Evolutionary conservation across 1,140 invertebrate species (phyloP).

Genomic region (Whitmania pigra): DNA sequence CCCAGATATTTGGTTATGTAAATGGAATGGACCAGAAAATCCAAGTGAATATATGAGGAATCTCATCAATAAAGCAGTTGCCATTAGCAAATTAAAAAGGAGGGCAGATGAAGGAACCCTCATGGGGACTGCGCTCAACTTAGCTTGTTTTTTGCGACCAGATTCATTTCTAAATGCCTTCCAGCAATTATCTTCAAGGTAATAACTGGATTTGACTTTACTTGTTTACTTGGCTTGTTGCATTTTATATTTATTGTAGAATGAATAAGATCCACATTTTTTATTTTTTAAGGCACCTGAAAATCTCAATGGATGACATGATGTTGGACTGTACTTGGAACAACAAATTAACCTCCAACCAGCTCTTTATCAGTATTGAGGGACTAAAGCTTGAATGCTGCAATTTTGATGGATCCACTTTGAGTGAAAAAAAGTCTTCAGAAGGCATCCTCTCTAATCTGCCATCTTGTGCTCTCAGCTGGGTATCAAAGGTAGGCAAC

Average conservation of each 20-base stretch:
- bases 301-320: slow-evolving; percentile 52
- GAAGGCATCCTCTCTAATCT: slow-evolving; percentile 50
- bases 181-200: slow-evolving; percentile 64
- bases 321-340: slow-evolving; percentile 46
- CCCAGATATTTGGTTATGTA: slow-evolving; percentile 56
- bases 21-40: slow-evolving; percentile 66
- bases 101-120: slow-evolving; percentile 35
- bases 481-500: slow-evolving; percentile 51
- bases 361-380: slow-evolving; percentile 43
- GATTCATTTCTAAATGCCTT: slow-evolving; percentile 68
- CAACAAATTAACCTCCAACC: slow-evolving; percentile 38
- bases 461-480: slow-evolving; percentile 51
- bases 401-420: slow-evolving; percentile 50
- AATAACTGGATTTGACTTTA: slow-evolving; percentile 25
- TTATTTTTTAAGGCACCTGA: slow-evolving; percentile 41
- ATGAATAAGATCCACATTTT: neutral
- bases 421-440: slow-evolving; percentile 49
- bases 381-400: slow-evolving; percentile 58
- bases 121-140: slow-evolving; percentile 51
- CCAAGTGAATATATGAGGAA: slow-evolving; percentile 57
- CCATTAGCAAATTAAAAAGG: slow-evolving; percentile 43
- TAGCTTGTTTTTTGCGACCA: slow-evolving; percentile 63
- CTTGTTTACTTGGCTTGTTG: no score
- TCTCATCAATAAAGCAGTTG: slow-evolving; percentile 51
- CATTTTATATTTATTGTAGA: neutral